phyloP scores from a whole-genome alignment of 1,140 invertebrate species.

The Drosophila busckii region DNA sequence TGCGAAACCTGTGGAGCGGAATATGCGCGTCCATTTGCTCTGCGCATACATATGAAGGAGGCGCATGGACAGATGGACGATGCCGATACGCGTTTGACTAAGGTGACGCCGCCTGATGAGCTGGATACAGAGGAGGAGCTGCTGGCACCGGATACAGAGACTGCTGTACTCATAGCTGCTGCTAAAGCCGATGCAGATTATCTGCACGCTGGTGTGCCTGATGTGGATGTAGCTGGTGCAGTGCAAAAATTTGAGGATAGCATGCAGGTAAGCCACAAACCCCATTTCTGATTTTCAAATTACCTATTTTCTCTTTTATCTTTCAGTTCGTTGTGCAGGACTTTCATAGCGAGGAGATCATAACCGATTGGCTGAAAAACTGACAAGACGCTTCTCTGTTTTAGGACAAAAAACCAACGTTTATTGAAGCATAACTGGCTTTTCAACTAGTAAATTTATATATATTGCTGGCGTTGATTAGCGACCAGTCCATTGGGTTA shows the following conservation, averaged over 20 bases:
- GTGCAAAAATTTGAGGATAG: slow-evolving; percentile 45
- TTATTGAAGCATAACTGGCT: slow-evolving; percentile 50
- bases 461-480: slow-evolving; percentile 49
- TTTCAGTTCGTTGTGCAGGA: slow-evolving; percentile 65
- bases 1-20: slow-evolving; percentile 86
- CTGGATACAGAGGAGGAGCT: slow-evolving; percentile 12
- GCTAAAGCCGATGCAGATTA: slow-evolving; percentile 52
- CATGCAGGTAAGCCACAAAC: slow-evolving; percentile 7
- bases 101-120: background rate
- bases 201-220: slow-evolving; percentile 21
- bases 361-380: slow-evolving; percentile 68
- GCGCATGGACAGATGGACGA: slow-evolving; percentile 79
- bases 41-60: slow-evolving; percentile 85
- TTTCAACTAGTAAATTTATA: slow-evolving; percentile 52
- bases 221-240: slow-evolving; percentile 26
- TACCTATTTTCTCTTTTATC: background rate
- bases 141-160: slow-evolving; percentile 41
- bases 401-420: slow-evolving; percentile 28
- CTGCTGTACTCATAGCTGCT: slow-evolving; percentile 57
- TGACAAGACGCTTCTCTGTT: background rate
- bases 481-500: slow-evolving; percentile 46
- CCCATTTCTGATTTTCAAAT: background rate
- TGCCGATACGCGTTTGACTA: background rate
- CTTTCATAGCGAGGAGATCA: slow-evolving; percentile 66
- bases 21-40: slow-evolving; percentile 85